phyloP scores from a whole-genome alignment of 2,113 vertebrate species.

The Regulus satrapa region DNA sequence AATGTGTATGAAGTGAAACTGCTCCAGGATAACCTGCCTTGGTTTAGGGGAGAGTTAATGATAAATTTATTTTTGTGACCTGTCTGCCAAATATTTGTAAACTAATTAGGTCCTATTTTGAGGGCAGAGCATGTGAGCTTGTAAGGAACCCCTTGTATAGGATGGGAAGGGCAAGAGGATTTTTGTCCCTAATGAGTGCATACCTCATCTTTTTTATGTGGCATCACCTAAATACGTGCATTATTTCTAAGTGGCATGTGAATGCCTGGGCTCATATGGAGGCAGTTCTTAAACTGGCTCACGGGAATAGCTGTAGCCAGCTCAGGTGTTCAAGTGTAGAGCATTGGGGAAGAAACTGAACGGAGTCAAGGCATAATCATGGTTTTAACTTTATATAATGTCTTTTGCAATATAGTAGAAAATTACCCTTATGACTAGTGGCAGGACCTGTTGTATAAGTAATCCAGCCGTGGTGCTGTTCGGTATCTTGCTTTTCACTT shows the following conservation, averaged over 20 bases:
- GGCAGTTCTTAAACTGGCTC: conserved; percentile 41
- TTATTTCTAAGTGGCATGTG: conserved; percentile 26
- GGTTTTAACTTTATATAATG: conserved; percentile 39
- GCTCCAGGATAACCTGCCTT: background rate
- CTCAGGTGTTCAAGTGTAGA: conserved; percentile 23
- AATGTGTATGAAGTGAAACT: background rate
- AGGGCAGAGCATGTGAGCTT: background rate
- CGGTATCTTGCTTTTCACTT: conserved; percentile 39
- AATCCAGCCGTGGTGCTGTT: background rate
- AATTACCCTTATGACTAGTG: conserved; percentile 54
- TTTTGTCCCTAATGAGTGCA: conserved; percentile 2
- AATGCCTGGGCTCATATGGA: conserved; percentile 12
- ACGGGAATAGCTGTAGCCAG: background rate
- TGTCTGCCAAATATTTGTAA: conserved; percentile 29
- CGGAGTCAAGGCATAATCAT: conserved; percentile 40
- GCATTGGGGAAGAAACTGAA: conserved; percentile 25
- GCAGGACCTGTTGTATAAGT: conserved; percentile 56
- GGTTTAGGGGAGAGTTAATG: conserved; percentile 38
- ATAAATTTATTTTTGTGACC: background rate
- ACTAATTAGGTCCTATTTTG: conserved; percentile 1
- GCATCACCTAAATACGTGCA: conserved; percentile 23
- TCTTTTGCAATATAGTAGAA: conserved; percentile 49
- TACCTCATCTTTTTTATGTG: background rate
- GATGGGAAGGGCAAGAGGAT: background rate
- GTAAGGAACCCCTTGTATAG: background rate